Conservation (phyloP, 2,888 invertebrate species). For the Lamproptera curius region DNA sequence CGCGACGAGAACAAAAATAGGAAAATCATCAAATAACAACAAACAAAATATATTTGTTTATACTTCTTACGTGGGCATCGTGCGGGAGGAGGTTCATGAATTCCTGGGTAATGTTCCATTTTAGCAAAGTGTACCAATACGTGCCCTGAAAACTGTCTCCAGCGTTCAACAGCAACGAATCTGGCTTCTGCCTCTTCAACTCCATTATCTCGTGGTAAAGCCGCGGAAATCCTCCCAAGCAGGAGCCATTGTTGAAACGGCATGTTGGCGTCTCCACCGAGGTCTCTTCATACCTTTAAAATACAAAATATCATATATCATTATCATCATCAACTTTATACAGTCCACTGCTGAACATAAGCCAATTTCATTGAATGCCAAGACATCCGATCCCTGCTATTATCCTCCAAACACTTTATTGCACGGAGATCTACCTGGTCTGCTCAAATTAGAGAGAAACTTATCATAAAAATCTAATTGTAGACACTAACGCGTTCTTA, state of each 20-base stretch:
- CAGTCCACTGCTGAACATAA: too few relatives aligned
- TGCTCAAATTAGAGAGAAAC: too few relatives aligned
- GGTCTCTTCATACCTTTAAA: slow-evolving; percentile 79
- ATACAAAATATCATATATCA: slow-evolving; percentile 3
- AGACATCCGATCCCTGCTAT: too few relatives aligned
- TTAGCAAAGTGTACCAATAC: slow-evolving; percentile 85
- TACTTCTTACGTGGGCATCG: slow-evolving; percentile 87
- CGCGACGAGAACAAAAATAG: too few relatives aligned
- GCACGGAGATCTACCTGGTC: too few relatives aligned
- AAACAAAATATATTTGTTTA: too few relatives aligned
- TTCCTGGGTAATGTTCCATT: slow-evolving; percentile 84
- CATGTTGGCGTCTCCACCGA: slow-evolving; percentile 77
- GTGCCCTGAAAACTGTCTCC: slow-evolving; percentile 93
- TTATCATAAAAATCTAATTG: too few relatives aligned
- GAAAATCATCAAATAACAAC: too few relatives aligned
- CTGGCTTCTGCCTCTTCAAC: slow-evolving; percentile 62
- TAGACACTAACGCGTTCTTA: too few relatives aligned
- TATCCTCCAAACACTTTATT: too few relatives aligned
- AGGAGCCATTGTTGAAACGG: slow-evolving; percentile 66
- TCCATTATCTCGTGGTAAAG: slow-evolving; percentile 76
- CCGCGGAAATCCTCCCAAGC: slow-evolving; percentile 84
- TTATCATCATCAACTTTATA: too few relatives aligned
- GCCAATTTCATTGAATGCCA: too few relatives aligned
- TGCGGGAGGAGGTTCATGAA: slow-evolving; percentile 86
- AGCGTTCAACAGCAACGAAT: slow-evolving; percentile 86